Evolutionary conservation across 2,797 vertebrate species (phyloP).

Genomic region (Linurgus olivaceus): DNA sequence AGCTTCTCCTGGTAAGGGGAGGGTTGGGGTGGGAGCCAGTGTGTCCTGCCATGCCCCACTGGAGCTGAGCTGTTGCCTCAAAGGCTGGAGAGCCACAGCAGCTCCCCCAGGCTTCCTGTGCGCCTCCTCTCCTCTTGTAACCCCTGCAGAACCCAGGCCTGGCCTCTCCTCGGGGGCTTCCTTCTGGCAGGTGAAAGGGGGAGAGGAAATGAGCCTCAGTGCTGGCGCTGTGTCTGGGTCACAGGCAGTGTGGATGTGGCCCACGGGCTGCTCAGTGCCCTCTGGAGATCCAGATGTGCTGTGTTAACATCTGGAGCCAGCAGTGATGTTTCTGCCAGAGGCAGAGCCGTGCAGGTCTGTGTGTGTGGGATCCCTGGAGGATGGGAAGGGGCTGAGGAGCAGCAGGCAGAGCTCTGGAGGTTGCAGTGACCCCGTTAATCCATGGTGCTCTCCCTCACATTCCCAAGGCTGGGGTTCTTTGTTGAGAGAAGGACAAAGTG

Average conservation of each 20-base stretch:
- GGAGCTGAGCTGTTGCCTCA: not conserved
- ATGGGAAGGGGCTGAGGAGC: not conserved
- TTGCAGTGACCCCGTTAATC: not conserved
- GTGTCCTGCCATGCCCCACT: rapidly evolving
- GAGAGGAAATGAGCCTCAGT: not conserved
- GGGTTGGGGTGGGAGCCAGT: not conserved
- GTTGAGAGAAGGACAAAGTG: not conserved
- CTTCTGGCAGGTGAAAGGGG: not conserved
- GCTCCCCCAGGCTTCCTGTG: not conserved
- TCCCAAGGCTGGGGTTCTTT: not conserved
- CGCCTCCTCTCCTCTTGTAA: rapidly evolving
- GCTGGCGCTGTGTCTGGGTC: not conserved
- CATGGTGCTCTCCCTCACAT: not conserved
- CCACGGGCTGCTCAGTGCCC: rapidly evolving
- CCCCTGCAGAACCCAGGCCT: not conserved
- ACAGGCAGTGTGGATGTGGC: not conserved
- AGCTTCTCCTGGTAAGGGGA: not conserved
- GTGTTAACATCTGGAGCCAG: not conserved
- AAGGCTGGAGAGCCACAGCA: rapidly evolving
- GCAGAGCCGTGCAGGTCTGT: rapidly evolving
- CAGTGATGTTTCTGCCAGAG: not conserved
- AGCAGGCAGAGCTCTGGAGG: not conserved
- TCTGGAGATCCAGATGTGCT: not conserved
- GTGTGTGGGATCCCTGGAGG: not conserved
- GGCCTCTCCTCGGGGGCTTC: not conserved